Percentiles rank a stretch among this genome's conserved stretches.
These are phyloP conservation scores for Buphagus erythrorhynchus DNA, from an alignment of 2,797 vertebrate species.

Conservation along the genomic window DNA sequence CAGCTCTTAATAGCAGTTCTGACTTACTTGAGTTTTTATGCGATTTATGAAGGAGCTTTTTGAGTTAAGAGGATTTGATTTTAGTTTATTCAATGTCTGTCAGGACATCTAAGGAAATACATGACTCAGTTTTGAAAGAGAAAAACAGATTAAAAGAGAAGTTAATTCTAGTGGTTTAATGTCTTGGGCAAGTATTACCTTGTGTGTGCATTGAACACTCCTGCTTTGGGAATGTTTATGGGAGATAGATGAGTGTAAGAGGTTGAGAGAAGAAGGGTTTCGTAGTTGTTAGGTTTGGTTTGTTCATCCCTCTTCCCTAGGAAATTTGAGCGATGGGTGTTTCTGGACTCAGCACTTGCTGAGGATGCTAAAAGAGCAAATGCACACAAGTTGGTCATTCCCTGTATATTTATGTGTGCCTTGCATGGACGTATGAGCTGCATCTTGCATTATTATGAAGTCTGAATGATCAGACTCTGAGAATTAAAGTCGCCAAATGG, in stretches of 20 bases:
- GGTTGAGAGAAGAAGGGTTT: background rate
- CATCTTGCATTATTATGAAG: fast-evolving
- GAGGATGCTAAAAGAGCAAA: background rate
- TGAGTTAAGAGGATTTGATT: background rate
- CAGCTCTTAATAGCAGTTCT: background rate
- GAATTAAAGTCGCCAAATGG: background rate
- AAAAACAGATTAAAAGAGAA: background rate
- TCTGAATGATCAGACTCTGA: background rate
- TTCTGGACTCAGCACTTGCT: background rate
- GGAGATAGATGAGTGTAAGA: background rate
- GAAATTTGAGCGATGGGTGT: background rate
- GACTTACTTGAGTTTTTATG: background rate
- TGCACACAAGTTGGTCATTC: background rate
- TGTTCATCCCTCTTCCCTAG: background rate
- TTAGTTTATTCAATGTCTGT: background rate
- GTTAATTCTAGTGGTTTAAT: background rate
- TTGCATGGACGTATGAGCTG: fast-evolving
- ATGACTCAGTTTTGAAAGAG: background rate
- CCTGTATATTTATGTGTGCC: background rate
- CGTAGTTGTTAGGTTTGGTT: background rate
- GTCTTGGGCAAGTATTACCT: background rate
- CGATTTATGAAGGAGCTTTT: background rate
- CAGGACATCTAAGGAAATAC: background rate
- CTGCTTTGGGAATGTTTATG: background rate
- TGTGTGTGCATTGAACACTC: background rate